Base-by-base conservation (phyloP, 2,113 vertebrate genomes). In the Nyctereutes procyonoides region DNA sequence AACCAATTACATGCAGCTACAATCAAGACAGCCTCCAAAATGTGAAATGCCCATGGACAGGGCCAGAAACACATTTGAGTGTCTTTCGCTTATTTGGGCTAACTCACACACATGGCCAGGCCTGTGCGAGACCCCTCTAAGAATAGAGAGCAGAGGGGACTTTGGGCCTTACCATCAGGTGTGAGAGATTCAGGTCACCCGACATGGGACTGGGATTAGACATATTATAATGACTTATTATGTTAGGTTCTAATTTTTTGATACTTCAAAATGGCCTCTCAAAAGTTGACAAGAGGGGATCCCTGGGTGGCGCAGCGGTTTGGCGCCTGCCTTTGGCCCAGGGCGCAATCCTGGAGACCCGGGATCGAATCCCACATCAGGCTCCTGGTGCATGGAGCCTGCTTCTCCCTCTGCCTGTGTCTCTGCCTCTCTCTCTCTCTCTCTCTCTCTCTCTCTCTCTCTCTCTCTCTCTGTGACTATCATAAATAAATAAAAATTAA, bases 181-280 rank as follows among this genome's bases (percentile, higher is more conserved):
- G 15, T 60, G 67, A 48, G 17, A 53, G 35, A 76, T 62, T 89
- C 17, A 62, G 62, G 20, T 67, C 24, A 76, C 38, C 19, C 0
- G 0, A 69, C 85, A 56, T 19, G 8, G 28, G 32, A 87, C n/a
- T 43, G 60, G 5, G 12, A 56, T 24, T 67, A 71, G 24, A 35
- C 19, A 35, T 56, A 74, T 7, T 43, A 92, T 2, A 8, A 48
- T 51, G 60, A 93, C 56, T n/a, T 56, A 87, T 7, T 51, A 38
- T 8, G 38, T 28, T 71, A 58, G 35, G 62, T 51, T 90, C 65
- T n/a, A 85, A 85, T 55, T 84, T 88, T 35, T 60, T 86, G 48
- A 48, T 17, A 35, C 11, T 93, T 93, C n/a, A 80, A 77, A 91
- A 87, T 20, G 43, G 65, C 32, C 17, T 96, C 58, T 93, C 86